Percentiles rank a stretch among this genome's conserved stretches.
Conservation (phyloP, 2,888 invertebrate genomes). For the Pecten maximus region DNA sequence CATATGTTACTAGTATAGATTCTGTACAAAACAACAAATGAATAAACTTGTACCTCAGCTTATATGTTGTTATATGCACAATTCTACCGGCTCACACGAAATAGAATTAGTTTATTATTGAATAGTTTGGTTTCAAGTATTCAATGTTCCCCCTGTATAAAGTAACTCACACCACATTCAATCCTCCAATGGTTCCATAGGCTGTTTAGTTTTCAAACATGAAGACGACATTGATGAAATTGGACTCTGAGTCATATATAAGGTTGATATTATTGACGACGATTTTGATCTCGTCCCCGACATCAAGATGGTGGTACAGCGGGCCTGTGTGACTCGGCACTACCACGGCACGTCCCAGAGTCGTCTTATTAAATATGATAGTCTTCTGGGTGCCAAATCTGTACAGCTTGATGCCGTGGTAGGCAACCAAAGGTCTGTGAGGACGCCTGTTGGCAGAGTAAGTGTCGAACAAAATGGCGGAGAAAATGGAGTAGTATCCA, state of each 20-base stretch:
- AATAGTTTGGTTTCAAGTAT: no score
- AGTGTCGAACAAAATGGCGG: not conserved
- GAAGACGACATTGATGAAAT: not conserved
- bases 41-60: no score
- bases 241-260: not conserved
- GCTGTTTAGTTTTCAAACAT: constrained; percentile 5
- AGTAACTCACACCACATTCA: no score
- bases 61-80: no score
- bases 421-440: not conserved
- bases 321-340: not conserved
- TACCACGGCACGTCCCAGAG: not conserved
- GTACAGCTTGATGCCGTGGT: not conserved
- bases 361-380: not conserved
- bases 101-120: no score
- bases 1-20: no score
- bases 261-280: not conserved
- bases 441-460: not conserved
- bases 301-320: not conserved
- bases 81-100: no score
- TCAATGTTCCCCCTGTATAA: no score
- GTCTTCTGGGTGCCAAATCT: not conserved
- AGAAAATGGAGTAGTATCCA: not conserved
- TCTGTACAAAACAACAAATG: no score
- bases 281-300: not conserved
- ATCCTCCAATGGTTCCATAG: no score